phyloP scores from a whole-genome alignment of 2,797 vertebrate species.

The Galago senegalensis region DNA sequence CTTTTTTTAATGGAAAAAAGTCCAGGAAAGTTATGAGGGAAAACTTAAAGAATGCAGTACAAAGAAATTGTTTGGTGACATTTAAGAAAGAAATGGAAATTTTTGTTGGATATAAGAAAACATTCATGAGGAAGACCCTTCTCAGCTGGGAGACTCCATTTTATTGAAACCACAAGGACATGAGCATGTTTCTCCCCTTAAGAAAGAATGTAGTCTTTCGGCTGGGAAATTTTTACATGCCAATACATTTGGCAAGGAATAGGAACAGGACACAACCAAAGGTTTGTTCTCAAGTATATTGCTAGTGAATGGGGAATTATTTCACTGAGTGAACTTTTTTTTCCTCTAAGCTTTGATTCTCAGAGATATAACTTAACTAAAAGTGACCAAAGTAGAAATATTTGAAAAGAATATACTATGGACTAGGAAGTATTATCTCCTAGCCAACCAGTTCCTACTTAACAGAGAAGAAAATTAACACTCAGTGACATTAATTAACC shows the following conservation, averaged over 20 bases:
- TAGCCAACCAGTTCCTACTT: not conserved
- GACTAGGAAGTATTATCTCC: not conserved
- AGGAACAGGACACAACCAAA: conserved; percentile 29
- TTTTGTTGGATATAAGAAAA: not conserved
- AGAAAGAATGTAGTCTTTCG: conserved; percentile 28
- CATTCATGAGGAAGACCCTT: not conserved
- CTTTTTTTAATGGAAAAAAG: not conserved
- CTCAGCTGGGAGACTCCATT: not conserved
- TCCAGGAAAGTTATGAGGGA: not conserved
- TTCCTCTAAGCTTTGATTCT: conserved; percentile 18
- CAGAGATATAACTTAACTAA: conserved; percentile 12
- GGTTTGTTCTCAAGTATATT: conserved; percentile 51
- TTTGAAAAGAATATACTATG: not conserved
- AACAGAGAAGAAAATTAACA: conserved; percentile 11
- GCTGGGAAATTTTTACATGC: conserved; percentile 50
- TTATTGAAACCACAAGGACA: not conserved
- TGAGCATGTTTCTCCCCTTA: not conserved
- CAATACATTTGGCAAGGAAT: conserved; percentile 57
- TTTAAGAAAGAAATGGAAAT: conserved; percentile 1
- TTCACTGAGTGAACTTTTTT: conserved; percentile 37
- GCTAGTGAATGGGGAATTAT: conserved; percentile 65
- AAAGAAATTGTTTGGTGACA: not conserved
- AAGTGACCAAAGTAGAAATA: not conserved
- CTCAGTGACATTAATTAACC: not conserved
- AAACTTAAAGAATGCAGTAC: not conserved